Evolutionary conservation across 2,113 vertebrate species (phyloP).

Genomic region (Petrocephalus microphthalmus): DNA sequence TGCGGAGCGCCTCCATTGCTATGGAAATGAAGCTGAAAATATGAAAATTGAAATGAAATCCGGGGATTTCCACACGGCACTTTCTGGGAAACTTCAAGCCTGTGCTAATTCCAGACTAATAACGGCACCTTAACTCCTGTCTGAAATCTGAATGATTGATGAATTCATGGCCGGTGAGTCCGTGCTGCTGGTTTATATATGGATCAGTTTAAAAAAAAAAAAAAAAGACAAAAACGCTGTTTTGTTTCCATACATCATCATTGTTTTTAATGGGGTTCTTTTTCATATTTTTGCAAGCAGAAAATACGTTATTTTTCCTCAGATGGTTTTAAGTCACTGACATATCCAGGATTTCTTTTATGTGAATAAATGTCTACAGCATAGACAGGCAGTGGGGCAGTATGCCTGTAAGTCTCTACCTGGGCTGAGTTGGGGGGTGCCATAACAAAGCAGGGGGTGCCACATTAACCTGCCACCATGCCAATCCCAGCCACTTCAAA

Average conservation of each 20-base stretch:
- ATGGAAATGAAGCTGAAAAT: conserved; percentile 18
- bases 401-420: not conserved
- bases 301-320: not conserved
- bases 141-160: not conserved
- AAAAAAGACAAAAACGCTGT: not conserved
- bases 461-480: not conserved
- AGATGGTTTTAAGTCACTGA: not conserved
- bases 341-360: not conserved
- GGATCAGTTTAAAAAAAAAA: not conserved
- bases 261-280: not conserved
- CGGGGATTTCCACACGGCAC: not conserved
- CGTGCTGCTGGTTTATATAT: not conserved
- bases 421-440: not conserved
- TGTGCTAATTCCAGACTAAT: conserved; percentile 11
- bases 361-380: not conserved
- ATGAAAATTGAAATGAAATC: conserved; percentile 20
- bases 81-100: not conserved
- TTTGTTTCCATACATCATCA: not conserved
- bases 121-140: not conserved
- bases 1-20: conserved; percentile 7
- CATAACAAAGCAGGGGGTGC: not conserved
- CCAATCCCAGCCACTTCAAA: not conserved
- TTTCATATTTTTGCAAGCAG: not conserved
- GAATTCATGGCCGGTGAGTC: not conserved
- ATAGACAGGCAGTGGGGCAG: not conserved